Percentiles rank a stretch among this genome's conserved stretches.
Evolutionary conservation across 2,113 vertebrate species (phyloP).

Genomic region (Chelonoidis abingdonii): DNA sequence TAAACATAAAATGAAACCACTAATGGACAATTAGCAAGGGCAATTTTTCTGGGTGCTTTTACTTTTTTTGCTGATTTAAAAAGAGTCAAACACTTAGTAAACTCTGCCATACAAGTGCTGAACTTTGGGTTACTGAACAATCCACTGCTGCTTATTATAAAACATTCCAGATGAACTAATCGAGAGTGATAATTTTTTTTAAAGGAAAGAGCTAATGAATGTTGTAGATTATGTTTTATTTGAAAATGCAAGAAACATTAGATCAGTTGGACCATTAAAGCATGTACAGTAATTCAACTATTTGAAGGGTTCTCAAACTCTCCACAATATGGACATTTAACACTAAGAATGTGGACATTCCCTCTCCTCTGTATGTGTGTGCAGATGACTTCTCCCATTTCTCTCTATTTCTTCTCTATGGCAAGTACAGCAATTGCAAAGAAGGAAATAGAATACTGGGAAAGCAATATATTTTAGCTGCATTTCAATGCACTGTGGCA

Average conservation of each 20-base stretch:
- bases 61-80: not conserved
- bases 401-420: not conserved
- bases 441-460: not conserved
- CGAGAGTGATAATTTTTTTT: not conserved
- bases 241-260: not conserved
- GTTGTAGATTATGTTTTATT: not conserved
- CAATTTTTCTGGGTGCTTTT: not conserved
- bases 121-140: not conserved
- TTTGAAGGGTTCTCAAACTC: not conserved
- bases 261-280: not conserved
- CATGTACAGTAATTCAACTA: not conserved
- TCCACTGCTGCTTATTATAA: not conserved
- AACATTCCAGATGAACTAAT: constrained; percentile 5
- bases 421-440: not conserved
- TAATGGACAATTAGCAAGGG: constrained; percentile 47
- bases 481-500: not conserved
- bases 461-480: not conserved
- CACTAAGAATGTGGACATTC: not conserved
- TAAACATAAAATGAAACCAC: too few species aligned
- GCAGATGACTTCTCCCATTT: not conserved
- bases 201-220: not conserved
- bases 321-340: not conserved
- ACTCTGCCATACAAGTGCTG: not conserved
- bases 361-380: not conserved
- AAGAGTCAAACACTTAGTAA: constrained; percentile 9